These are phyloP conservation scores for Tursiops truncatus DNA, from an alignment of 2,113 vertebrate species.

Conservation along the genomic window DNA sequence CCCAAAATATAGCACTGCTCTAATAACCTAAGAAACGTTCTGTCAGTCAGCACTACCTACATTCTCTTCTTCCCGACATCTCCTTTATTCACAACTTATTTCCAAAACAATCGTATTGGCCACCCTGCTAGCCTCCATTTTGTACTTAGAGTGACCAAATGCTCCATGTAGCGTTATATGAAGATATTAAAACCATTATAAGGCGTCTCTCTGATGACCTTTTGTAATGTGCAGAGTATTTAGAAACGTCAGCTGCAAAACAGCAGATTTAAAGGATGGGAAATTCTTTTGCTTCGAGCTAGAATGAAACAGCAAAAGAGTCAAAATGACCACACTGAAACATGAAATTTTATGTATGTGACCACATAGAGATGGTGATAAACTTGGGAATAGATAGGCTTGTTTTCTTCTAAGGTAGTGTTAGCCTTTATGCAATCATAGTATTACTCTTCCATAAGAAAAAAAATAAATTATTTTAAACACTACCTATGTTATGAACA, in stretches of 20 bases:
- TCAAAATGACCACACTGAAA: not conserved
- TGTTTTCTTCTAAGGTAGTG: not conserved
- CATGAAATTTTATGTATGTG: not conserved
- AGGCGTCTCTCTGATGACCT: not conserved
- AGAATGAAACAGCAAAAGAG: not conserved
- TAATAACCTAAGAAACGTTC: constrained; percentile 52
- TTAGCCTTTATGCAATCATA: not conserved
- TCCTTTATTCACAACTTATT: constrained; percentile 26
- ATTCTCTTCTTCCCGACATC: constrained; percentile 13
- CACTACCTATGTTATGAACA: not conserved
- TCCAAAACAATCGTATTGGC: not conserved
- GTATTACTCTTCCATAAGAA: not conserved
- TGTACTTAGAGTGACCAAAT: constrained; percentile 12
- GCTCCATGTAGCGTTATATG: not conserved
- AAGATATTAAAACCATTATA: constrained; percentile 61
- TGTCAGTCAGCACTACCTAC: constrained; percentile 57
- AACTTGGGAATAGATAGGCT: not conserved
- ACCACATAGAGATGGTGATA: not conserved
- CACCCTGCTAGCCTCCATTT: not conserved
- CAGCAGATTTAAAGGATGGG: constrained; percentile 40
- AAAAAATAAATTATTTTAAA: not conserved
- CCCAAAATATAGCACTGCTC: constrained; percentile 49
- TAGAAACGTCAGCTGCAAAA: not conserved
- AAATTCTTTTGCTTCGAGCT: constrained; percentile 29
- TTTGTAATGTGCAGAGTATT: not conserved